Evolutionary conservation across 2,113 vertebrate genomes (phyloP).

Genomic region (Phyllopteryx taeniolatus): DNA sequence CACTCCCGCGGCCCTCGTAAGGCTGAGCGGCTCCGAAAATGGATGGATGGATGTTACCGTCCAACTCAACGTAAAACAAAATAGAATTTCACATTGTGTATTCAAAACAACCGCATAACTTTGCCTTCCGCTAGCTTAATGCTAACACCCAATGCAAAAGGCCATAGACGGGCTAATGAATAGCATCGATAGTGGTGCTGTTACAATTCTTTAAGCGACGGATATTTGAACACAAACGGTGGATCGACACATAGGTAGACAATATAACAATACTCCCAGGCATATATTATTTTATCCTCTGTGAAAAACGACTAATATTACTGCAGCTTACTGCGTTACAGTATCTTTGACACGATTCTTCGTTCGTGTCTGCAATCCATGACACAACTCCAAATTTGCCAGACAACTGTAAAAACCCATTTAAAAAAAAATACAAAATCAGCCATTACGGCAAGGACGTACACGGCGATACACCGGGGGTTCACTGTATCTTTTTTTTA

Average conservation of each 20-base stretch:
- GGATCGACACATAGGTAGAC: too few species aligned
- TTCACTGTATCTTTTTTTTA: slow-evolving; percentile 39
- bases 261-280: too few species aligned
- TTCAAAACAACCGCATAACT: background rate
- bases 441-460: background rate
- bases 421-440: background rate
- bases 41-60: too few species aligned
- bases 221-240: too few species aligned
- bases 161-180: background rate
- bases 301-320: background rate
- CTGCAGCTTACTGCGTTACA: background rate
- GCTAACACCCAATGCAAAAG: background rate
- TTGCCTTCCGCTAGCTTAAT: background rate
- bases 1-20: too few species aligned
- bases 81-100: background rate
- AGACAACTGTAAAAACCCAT: too few species aligned
- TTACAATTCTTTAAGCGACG: too few species aligned
- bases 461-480: background rate
- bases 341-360: background rate
- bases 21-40: too few species aligned
- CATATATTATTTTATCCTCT: too few species aligned
- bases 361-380: too few species aligned
- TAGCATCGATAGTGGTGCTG: too few species aligned
- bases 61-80: background rate
- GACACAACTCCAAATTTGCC: too few species aligned